phyloP scores from a whole-genome alignment of 2,113 vertebrate genomes.

The Eleginops maclovinus region DNA sequence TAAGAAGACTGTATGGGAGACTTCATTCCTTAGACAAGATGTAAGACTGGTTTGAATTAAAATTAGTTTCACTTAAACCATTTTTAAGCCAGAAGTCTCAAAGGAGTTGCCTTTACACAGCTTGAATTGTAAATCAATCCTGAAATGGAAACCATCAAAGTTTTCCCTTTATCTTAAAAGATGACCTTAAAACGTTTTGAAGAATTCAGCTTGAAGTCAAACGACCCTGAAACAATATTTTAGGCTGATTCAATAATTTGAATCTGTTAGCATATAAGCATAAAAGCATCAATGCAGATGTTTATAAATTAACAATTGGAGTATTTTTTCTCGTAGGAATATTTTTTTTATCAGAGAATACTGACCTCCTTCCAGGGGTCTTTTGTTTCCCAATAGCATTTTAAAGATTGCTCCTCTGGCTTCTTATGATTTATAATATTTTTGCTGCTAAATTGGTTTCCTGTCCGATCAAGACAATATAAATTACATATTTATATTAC shows the following conservation, averaged over 20 bases:
- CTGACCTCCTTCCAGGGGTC: no score
- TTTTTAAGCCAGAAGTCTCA: neutral
- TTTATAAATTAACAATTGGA: neutral
- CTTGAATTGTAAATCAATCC: neutral
- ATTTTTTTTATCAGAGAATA: no score
- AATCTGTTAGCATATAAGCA: neutral
- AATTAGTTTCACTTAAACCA: neutral
- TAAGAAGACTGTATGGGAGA: neutral
- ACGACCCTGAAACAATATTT: neutral
- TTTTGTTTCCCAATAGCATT: no score
- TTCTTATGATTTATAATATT: neutral
- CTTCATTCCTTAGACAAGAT: neutral
- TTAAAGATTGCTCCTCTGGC: no score
- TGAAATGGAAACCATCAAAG: neutral
- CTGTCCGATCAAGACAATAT: neutral
- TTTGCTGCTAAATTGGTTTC: neutral
- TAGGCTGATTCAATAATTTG: neutral
- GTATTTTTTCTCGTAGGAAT: no score
- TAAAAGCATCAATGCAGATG: neutral
- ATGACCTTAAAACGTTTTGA: neutral
- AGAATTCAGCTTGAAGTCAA: neutral
- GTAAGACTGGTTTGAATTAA: neutral
- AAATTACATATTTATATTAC: no score
- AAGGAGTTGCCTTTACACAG: neutral
- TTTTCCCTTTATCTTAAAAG: neutral